These are phyloP conservation scores for Muscicapa adusta DNA, from an alignment of 2,113 vertebrate species.

Conservation along the genomic window DNA sequence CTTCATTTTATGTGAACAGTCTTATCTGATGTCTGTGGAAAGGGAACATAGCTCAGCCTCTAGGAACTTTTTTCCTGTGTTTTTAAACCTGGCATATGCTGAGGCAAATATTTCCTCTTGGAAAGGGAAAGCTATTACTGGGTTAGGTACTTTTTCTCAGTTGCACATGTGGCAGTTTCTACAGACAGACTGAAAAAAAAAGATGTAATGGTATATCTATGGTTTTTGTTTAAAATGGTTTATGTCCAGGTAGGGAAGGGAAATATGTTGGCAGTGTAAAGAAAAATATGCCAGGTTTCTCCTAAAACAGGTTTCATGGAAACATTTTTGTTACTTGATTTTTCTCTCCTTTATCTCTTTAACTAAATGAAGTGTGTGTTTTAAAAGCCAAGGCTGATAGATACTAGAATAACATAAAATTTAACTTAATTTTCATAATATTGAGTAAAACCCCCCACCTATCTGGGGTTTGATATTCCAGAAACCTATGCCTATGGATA, in stretches of 20 bases:
- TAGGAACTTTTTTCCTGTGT: background rate
- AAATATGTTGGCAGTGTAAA: background rate
- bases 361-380: background rate
- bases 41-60: background rate
- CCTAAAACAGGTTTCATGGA: background rate
- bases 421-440: background rate
- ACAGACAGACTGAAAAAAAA: background rate
- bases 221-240: background rate
- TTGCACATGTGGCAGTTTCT: slow-evolving; percentile 36
- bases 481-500: background rate
- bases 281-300: background rate
- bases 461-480: background rate
- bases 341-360: background rate
- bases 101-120: slow-evolving; percentile 40
- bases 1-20: background rate
- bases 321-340: background rate
- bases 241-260: background rate
- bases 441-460: accelerated
- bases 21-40: background rate
- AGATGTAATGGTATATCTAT: background rate
- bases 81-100: background rate
- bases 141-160: background rate
- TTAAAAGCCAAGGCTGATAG: background rate
- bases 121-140: slow-evolving; percentile 8
- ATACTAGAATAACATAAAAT: background rate